phyloP scores from a whole-genome alignment of 1,140 invertebrate species.

The Laodelphax striatellus region DNA sequence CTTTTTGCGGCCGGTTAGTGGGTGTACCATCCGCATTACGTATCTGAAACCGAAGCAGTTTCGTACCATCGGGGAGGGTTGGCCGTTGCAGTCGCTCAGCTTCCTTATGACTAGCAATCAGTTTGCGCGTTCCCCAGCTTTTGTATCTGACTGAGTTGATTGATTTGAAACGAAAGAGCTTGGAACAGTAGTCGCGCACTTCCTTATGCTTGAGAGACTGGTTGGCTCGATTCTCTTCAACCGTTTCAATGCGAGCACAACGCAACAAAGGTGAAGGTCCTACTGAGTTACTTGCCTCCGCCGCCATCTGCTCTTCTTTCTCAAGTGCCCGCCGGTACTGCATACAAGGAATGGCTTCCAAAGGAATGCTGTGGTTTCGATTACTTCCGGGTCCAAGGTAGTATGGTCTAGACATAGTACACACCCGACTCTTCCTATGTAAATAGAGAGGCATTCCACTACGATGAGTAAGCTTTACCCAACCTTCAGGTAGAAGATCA shows the following conservation, averaged over 20 bases:
- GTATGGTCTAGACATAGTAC: conserved; percentile 84
- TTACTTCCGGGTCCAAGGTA: conserved; percentile 88
- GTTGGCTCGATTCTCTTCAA: conserved; percentile 67
- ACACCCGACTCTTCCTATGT: conserved; percentile 71
- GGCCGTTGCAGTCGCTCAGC: conserved; percentile 64
- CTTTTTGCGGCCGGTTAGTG: conserved; percentile 44
- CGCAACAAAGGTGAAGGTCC: conserved; percentile 34
- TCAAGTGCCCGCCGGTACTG: conserved; percentile 71
- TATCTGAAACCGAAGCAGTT: conserved; percentile 75
- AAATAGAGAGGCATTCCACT: conserved; percentile 93
- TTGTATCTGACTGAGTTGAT: conserved; percentile 35
- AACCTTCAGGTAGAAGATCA: conserved; percentile 88
- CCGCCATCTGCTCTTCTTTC: conserved; percentile 41
- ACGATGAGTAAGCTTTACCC: conserved; percentile 90
- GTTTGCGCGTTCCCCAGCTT: conserved; percentile 81
- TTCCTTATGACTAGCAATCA: conserved; percentile 68
- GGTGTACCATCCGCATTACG: conserved; percentile 30
- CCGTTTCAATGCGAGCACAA: conserved; percentile 66
- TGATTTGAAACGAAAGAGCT: conserved; percentile 38
- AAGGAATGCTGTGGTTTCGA: conserved; percentile 76
- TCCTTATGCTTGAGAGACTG: conserved; percentile 67
- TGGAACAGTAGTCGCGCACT: conserved; percentile 72
- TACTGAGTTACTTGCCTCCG: conserved; percentile 5
- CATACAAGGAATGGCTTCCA: conserved; percentile 90
- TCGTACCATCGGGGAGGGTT: conserved; percentile 75